These are phyloP conservation scores for Anguilla marmorata DNA, from an alignment of 2,797 vertebrate species.

Conservation along the genomic window DNA sequence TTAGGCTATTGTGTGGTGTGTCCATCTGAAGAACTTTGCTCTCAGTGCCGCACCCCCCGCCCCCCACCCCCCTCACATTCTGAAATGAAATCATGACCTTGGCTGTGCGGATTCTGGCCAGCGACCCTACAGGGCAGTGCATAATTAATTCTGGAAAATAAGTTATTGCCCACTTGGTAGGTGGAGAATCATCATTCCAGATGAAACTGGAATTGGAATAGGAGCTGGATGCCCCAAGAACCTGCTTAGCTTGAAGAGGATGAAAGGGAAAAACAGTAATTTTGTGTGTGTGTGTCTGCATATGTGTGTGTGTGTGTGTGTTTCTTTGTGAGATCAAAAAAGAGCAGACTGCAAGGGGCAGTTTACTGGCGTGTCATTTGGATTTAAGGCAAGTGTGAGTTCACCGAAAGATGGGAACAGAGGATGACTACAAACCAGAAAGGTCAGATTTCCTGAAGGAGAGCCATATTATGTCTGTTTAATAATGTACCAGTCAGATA, in stretches of 20 bases:
- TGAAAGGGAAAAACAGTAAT: too few species aligned
- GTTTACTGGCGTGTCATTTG: background rate
- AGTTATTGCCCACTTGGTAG: background rate
- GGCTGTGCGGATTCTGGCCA: background rate
- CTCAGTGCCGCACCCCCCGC: background rate
- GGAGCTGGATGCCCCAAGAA: too few species aligned
- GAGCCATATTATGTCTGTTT: conserved; percentile 4
- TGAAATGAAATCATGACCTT: background rate
- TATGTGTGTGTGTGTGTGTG: background rate
- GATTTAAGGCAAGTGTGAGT: background rate
- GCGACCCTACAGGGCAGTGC: too few species aligned
- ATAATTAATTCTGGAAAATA: background rate
- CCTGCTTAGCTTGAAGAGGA: too few species aligned
- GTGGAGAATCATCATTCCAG: background rate
- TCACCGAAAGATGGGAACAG: background rate
- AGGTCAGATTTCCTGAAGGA: conserved; percentile 15
- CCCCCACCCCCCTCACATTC: background rate
- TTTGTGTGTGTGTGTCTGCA: too few species aligned
- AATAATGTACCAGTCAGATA: conserved; percentile 18
- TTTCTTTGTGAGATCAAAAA: background rate
- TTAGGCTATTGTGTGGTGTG: background rate
- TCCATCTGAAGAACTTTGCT: background rate
- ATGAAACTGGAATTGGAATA: too few species aligned
- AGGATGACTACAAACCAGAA: background rate
- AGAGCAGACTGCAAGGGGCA: background rate